Base-by-base conservation (phyloP, 2,888 invertebrate species). In the Drosophila nigricruria region DNA sequence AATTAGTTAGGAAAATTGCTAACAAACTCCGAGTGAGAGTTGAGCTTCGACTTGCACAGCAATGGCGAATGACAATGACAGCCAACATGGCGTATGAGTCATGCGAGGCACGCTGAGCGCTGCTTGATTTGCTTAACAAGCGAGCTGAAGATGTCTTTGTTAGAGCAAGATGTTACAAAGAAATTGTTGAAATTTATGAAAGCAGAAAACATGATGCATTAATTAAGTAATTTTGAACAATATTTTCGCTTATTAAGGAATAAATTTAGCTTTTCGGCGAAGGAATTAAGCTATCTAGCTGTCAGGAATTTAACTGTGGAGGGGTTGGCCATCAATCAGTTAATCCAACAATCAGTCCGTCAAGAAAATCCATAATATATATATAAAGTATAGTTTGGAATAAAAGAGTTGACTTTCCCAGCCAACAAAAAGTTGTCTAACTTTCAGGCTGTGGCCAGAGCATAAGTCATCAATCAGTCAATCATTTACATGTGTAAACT, bases 1-100 rank as follows among this genome's bases (percentile, higher is more conserved):
- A 80, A 80, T 80, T 80, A 80, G 74, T 67, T 34, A 23, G 38
- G 65, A 77, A 73, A 73, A 77, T 77, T 79, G 75, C 66, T 57
- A 63, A 71, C 72, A 77, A 71, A 59, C 18, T 49, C 25, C 49
- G 52, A 69, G 75, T 75, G 69, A 75, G 69, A 79, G 69, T 74
- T 70, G 60, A 56, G 65, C 42, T 59, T 60, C n/a, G 47, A 23
- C 45, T 50, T 18, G 56, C 38, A n/a, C 4, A 6, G 25, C 62
- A 53, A 54, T 25, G 42, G n/a, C 34, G 68, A 16, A 49, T 53
- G 38, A 72, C 61, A 72, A 59, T 62, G 73, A 60, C 77, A 61
- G 66, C 70, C 18, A 64, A 73, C 77, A 77, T 73, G 77, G 69
- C 73, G 77, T 77, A 77, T 77, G 73, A 73, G 59, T 69, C 72